phyloP scores from a whole-genome alignment of 2,888 invertebrate genomes.

The Chrysolina haemoptera region DNA sequence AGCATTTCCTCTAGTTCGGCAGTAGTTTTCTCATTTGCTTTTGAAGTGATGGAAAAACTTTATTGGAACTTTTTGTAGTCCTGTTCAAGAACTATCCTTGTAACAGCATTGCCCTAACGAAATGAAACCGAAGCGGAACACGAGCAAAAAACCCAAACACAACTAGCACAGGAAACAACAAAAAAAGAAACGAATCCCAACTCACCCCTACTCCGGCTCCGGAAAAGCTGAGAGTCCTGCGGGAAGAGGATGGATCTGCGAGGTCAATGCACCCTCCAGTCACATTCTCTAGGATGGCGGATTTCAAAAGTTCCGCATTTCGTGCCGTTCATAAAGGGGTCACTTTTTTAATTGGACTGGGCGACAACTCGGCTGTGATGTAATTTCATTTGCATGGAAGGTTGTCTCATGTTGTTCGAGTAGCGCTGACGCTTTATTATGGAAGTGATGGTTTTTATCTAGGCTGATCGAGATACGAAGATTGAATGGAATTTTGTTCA shows the following conservation, averaged over 20 bases:
- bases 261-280: constrained; percentile 16
- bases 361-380: not conserved
- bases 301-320: constrained; percentile 2
- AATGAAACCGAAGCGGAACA: not conserved
- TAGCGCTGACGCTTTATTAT: not conserved
- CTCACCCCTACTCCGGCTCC: constrained; percentile 16
- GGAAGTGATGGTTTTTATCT: not conserved
- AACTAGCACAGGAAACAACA: not conserved
- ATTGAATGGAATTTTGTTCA: too few species aligned
- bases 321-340: constrained; percentile 1
- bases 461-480: not conserved
- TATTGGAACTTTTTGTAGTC: too few species aligned
- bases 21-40: too few species aligned
- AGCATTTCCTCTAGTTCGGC: too few species aligned
- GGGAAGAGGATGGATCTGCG: constrained; percentile 19
- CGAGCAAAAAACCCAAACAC: not conserved
- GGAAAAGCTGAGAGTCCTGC: constrained; percentile 24
- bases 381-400: not conserved
- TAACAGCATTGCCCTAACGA: not conserved
- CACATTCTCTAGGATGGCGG: constrained; percentile 22
- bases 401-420: not conserved
- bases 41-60: too few species aligned
- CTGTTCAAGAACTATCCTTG: not conserved
- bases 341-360: constrained; percentile 13
- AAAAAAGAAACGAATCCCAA: not conserved